Evolutionary conservation across 2,797 vertebrate species (phyloP), one percentile per base, ranked within the genome.

Genomic region (Rhinoraja longicauda): DNA sequence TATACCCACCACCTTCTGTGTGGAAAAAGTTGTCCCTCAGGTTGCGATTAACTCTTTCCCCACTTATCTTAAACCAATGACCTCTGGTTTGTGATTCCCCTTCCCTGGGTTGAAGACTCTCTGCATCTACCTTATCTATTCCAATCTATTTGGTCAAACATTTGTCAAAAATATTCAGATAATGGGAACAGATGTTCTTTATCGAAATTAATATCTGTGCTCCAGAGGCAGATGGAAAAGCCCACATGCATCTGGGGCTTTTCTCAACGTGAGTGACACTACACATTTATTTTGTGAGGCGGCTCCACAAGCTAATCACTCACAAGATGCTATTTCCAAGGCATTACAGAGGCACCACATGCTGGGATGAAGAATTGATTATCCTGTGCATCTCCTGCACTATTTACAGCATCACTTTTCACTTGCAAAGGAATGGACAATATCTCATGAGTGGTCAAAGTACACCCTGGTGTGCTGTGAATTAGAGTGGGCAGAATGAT

Each of bases 161-260:
- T 88, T 59, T 88, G n/a, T 67, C n/a, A n/a, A 21, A 9, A 67
- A 19, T 36, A 32, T 67, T 67, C 32, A 17, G 15, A 36, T 67
- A 9, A 88, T 88, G 13, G 84, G n/a, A 62, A 67, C 84, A 88
- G 84, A 88, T 88, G 84, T 88, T 88, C n/a, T 15, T 88, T 88
- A 88, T 88, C 62, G n/a, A 88, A 88, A 88, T 88, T 88, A 88
- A 88, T 64, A 21, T 36, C 21, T 36, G 9, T 88, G 84, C 59
- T 88, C 67, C 84, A 88, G 84, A 88, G 84, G 62, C 84, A 88
- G 84, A 88, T 88, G 84, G 84, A 67, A 64, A 36, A n/a, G 59
- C 6, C 15, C n/a, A 88, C 5, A 19, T 36, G 62, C 84, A 67
- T 88, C 84, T 88, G n/a, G 59, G 36, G 62, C 64, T 36, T 67